Percentiles rank a stretch among this genome's conserved stretches.
phyloP scores from a whole-genome alignment of 2,797 vertebrate genomes.

The Catharus ustulatus region DNA sequence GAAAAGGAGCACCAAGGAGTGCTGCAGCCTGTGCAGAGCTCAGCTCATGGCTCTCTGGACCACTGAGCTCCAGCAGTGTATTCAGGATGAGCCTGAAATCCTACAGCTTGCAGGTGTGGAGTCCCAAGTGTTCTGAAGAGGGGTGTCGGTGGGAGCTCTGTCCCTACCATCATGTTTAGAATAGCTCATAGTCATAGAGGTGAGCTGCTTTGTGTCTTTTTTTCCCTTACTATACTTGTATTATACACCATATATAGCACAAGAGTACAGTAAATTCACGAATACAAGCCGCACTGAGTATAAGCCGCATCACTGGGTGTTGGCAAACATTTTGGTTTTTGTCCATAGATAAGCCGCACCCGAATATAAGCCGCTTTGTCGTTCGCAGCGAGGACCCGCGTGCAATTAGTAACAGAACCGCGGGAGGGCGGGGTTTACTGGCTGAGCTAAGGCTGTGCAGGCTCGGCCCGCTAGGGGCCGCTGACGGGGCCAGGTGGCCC shows the following conservation, averaged over 20 bases:
- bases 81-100: neutral
- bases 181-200: neutral
- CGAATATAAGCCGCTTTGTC: too few species aligned
- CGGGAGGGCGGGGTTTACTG: too few species aligned
- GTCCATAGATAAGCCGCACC: too few species aligned
- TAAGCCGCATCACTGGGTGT: too few species aligned
- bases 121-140: neutral
- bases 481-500: too few species aligned
- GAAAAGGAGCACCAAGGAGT: neutral
- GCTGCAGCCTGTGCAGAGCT: neutral
- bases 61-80: neutral
- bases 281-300: too few species aligned
- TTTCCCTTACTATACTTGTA: neutral
- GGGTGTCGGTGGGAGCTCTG: neutral
- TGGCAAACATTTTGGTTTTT: too few species aligned
- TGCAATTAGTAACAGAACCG: too few species aligned
- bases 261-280: too few species aligned
- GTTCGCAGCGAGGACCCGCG: too few species aligned
- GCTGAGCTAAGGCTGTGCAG: too few species aligned
- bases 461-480: too few species aligned
- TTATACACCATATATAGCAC: neutral
- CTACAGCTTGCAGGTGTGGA: neutral
- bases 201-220: neutral
- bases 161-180: neutral
- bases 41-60: neutral